Evolutionary conservation across 2,888 invertebrate genomes (phyloP), one percentile per base, ranked within the genome.

Genomic region (Cryptophagus acutangulus): DNA sequence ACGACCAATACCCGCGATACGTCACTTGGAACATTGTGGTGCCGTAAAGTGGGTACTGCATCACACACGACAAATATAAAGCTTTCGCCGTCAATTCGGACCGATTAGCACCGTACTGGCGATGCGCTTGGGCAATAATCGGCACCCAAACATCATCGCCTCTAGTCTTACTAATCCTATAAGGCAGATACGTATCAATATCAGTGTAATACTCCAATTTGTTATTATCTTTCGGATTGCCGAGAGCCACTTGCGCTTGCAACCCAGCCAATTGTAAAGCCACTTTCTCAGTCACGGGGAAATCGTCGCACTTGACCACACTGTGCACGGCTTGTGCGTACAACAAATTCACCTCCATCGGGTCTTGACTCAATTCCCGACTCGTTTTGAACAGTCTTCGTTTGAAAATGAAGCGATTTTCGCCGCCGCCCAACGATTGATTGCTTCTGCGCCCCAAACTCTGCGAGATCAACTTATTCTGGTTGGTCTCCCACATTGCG

Each of bases 271-370:
- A 71, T 67, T 95, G 94, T 2, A 95, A 75, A 0, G 93, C 92
- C 38, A 94, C 92, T 69, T 93, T 90, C 71, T 93, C 92, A 20
- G 90, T 91, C 4, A 95, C 91, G 0, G 92, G 92, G 67, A 91
- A 94, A 69, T 94, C 92, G 70, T 95, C 94, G 72, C 87, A 80
- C 87, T 92, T 92, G 2, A 94, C 94, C 33, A 95, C 92, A 63
- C 87, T 87, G 60, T 94, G 87, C 5, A 95, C 94, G 41, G 93
- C 94, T 72, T 95, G 95, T 16, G 94, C 90, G 68, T 93, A 95
- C 2, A 95, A 73, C 64, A 95, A 78, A 58, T 90, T 92, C 9
- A 94, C 89, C 71, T 95, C 94, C 0, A 94, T 88, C 0, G 94
- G 93, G 72, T 95, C 95, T 70, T 92, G 92, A 4, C 92, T 92